phyloP scores from a whole-genome alignment of 2,113 vertebrate species.

The Fulmarus glacialis region DNA sequence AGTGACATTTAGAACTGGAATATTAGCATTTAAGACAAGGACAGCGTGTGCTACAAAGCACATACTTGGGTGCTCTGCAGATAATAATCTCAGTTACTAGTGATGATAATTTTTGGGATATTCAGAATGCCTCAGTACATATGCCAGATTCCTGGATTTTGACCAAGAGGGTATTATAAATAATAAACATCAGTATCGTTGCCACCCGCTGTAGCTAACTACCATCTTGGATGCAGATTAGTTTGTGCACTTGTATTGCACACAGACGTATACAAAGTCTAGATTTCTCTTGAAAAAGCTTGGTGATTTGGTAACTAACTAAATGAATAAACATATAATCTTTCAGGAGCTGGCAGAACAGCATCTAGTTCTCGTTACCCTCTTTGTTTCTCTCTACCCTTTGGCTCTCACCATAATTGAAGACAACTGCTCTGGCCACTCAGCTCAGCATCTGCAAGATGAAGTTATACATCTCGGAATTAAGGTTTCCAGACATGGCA shows the following conservation, averaged over 20 bases:
- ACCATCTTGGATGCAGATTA: not conserved
- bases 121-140: not conserved
- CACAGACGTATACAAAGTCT: constrained; percentile 40
- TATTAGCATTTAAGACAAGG: not conserved
- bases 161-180: not conserved
- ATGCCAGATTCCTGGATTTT: not conserved
- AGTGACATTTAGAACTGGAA: not conserved
- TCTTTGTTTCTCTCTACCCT: constrained; percentile 22
- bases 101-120: not conserved
- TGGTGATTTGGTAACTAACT: constrained; percentile 25
- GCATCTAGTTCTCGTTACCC: constrained; percentile 4
- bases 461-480: constrained; percentile 24
- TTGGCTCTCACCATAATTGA: constrained; percentile 54
- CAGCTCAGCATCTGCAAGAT: constrained; percentile 30
- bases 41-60: not conserved
- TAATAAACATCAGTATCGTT: constrained; percentile 1
- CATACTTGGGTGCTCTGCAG: not conserved
- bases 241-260: constrained; percentile 16
- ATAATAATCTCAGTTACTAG: not conserved
- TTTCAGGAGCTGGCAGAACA: constrained; percentile 61
- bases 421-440: constrained; percentile 62
- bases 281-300: constrained; percentile 20
- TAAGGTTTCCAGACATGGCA: not conserved
- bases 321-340: constrained; percentile 36
- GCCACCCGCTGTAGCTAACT: not conserved